Percentiles rank a stretch among this genome's conserved stretches.
Evolutionary conservation across 2,113 vertebrate species (phyloP).

Genomic region (Anguilla japonica): DNA sequence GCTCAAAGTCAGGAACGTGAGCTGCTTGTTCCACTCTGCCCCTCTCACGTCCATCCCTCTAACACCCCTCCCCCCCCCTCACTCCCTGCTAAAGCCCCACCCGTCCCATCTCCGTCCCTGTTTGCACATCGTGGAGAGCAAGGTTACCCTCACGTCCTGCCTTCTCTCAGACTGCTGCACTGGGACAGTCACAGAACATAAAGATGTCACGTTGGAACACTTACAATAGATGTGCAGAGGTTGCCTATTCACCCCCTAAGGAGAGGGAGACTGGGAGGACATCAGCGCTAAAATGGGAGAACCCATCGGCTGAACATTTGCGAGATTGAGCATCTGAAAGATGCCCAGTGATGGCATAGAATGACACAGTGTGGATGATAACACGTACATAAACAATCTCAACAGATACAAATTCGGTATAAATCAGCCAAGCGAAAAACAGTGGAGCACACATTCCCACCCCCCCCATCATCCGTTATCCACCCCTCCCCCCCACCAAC

Average conservation of each 20-base stretch:
- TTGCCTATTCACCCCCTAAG: background rate
- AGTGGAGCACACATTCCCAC: background rate
- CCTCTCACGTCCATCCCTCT: background rate
- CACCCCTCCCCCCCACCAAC: background rate
- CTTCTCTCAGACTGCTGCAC: background rate
- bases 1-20: slow-evolving; percentile 14
- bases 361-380: background rate
- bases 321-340: background rate
- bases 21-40: background rate
- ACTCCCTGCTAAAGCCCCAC: background rate
- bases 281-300: background rate
- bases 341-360: background rate
- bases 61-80: background rate
- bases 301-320: background rate
- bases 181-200: background rate
- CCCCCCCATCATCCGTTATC: background rate
- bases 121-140: background rate
- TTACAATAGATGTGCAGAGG: background rate
- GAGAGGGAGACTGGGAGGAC: background rate
- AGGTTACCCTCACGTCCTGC: slow-evolving; percentile 13
- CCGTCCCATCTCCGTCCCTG: background rate
- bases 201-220: background rate
- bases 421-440: background rate
- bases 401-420: background rate
- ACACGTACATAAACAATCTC: background rate